phyloP scores from a whole-genome alignment of 2,113 vertebrate genomes.

The Sterna hirundo region DNA sequence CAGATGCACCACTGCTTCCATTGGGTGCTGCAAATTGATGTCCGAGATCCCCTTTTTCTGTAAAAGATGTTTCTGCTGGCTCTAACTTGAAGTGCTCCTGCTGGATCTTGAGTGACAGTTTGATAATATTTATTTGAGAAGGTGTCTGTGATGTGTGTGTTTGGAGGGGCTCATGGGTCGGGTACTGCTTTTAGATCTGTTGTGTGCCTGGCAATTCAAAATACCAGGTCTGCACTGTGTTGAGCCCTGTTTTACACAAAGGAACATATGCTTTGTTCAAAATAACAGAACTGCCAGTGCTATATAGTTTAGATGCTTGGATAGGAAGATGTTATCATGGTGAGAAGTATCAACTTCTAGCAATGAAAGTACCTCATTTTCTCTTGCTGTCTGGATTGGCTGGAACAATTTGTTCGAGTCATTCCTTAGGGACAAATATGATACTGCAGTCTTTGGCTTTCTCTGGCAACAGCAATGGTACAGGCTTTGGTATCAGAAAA shows the following conservation, averaged over 20 bases:
- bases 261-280: neutral
- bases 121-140: neutral
- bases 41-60: neutral
- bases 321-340: neutral
- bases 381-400: neutral
- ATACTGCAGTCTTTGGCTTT: neutral
- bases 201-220: neutral
- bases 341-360: constrained; percentile 2
- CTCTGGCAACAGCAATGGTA: neutral
- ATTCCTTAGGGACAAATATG: neutral
- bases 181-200: neutral
- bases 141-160: neutral
- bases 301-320: neutral
- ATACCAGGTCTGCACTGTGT: neutral
- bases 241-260: neutral
- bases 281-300: neutral
- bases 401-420: neutral
- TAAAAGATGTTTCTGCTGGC: neutral
- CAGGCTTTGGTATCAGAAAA: neutral
- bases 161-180: neutral
- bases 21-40: neutral
- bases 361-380: constrained; percentile 7
- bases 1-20: neutral
- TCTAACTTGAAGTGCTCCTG: neutral
- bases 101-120: neutral